Percentiles rank a stretch among this genome's conserved stretches.
Evolutionary conservation across 1,140 invertebrate genomes (phyloP).

Genomic region (Drosophila novamexicana): DNA sequence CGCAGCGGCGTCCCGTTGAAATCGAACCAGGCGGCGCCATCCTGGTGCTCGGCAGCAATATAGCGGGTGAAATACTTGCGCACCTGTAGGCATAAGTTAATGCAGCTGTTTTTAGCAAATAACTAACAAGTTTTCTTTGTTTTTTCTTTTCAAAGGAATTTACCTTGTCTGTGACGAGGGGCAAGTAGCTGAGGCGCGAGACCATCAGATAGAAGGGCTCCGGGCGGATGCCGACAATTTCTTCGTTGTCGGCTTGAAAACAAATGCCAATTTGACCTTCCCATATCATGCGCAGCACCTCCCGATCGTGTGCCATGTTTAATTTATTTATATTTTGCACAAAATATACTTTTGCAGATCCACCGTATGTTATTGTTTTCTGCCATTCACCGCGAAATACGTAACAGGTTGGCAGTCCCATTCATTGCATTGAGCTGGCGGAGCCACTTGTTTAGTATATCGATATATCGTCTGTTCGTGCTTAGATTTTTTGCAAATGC

Average conservation of each 20-base stretch:
- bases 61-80: constrained; percentile 95
- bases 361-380: constrained; percentile 33
- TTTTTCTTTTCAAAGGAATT: constrained; percentile 23
- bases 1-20: constrained; percentile 96
- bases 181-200: constrained; percentile 97
- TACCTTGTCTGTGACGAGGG: constrained; percentile 97
- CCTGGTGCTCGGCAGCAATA: constrained; percentile 92
- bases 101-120: not conserved
- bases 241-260: constrained; percentile 94
- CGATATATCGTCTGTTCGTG: constrained; percentile 2
- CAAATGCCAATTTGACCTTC: constrained; percentile 96
- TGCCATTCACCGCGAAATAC: constrained; percentile 44
- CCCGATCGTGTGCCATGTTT: constrained; percentile 94
- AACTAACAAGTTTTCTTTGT: not conserved
- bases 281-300: constrained; percentile 97
- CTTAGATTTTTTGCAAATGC: too few species aligned
- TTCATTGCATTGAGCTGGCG: not conserved
- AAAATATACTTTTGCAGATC: constrained; percentile 27
- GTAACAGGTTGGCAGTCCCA: constrained; percentile 32
- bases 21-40: constrained; percentile 97
- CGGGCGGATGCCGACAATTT: constrained; percentile 94
- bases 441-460: not conserved
- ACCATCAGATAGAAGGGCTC: constrained; percentile 98
- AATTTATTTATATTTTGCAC: constrained; percentile 31
- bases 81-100: constrained; percentile 86